Conservation (phyloP, 2,888 invertebrate species). For the Ectemnius lituratus region DNA sequence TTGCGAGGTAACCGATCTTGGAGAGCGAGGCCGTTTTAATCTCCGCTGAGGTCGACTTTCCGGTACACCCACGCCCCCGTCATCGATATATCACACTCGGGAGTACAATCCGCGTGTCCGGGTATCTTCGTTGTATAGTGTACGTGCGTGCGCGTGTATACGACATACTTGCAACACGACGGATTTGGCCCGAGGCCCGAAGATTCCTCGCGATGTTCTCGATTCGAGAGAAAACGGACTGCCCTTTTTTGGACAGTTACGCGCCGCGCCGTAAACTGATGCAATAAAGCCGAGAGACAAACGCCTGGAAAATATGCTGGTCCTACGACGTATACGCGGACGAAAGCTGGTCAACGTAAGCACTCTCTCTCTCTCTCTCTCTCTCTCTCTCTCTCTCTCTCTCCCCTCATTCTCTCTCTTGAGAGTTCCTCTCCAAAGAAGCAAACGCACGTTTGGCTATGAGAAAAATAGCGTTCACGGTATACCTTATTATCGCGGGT, state of each 20-base stretch:
- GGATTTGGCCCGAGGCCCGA: slow-evolving; percentile 56
- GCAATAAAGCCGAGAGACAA: slow-evolving; percentile 12
- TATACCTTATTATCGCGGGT: slow-evolving; percentile 9
- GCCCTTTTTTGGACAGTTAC: slow-evolving; percentile 55
- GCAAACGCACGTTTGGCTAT: not conserved
- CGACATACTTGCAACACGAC: slow-evolving; percentile 26
- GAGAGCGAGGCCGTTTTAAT: slow-evolving; percentile 51
- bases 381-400: too few species aligned
- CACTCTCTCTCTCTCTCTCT: too few species aligned
- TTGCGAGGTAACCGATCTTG: not conserved
- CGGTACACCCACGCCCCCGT: slow-evolving; percentile 61
- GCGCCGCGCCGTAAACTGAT: slow-evolving; percentile 36
- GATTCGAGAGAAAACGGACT: slow-evolving; percentile 58
- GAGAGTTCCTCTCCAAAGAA: too few species aligned
- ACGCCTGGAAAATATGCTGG: slow-evolving; percentile 4
- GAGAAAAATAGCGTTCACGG: not conserved
- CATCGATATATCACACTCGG: slow-evolving; percentile 61
- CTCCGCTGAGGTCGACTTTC: slow-evolving; percentile 59
- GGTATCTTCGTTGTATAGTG: slow-evolving; percentile 12
- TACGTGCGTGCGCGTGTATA: slow-evolving; percentile 19
- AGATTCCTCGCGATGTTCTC: slow-evolving; percentile 60
- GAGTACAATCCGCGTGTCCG: slow-evolving; percentile 28
- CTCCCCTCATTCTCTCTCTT: too few species aligned
- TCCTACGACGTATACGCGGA: slow-evolving; percentile 18
- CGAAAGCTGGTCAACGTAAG: slow-evolving; percentile 17